phyloP scores from a whole-genome alignment of 2,113 vertebrate species.

The Brachypteracias leptosomus region DNA sequence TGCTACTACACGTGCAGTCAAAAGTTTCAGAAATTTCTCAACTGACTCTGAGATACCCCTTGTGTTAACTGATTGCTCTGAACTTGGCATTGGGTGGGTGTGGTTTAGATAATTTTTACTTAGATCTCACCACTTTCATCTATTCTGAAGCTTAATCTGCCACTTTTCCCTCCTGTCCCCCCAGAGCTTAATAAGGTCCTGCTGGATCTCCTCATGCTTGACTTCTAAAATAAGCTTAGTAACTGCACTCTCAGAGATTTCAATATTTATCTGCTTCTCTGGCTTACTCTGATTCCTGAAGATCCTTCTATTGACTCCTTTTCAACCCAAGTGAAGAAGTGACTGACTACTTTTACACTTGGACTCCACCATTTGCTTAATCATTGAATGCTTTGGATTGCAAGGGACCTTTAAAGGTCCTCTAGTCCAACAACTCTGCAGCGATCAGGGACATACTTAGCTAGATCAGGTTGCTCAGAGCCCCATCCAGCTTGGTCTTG shows the following conservation, averaged over 20 bases:
- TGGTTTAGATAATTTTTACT: neutral
- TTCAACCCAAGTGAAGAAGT: neutral
- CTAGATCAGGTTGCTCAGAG: neutral
- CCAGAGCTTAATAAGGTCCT: neutral
- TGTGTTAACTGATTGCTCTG: neutral
- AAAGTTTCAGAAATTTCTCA: neutral
- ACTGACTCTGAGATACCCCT: neutral
- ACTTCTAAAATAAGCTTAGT: neutral
- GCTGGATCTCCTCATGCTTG: neutral
- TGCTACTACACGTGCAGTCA: neutral
- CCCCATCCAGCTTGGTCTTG: no score
- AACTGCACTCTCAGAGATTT: neutral
- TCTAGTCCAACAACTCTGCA: neutral
- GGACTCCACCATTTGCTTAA: neutral
- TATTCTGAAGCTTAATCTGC: neutral
- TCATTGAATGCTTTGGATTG: neutral
- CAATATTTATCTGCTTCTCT: neutral
- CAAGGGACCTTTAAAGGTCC: no score
- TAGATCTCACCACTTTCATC: neutral
- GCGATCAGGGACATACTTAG: neutral
- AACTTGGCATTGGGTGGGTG: neutral
- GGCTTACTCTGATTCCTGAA: neutral
- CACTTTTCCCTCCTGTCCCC: neutral
- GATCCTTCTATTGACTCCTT: neutral
- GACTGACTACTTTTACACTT: neutral